A percentile compares a stretch with the other conserved stretches of the same genome.
Conservation (phyloP, 2,888 invertebrate genomes). For the Diaperis boleti region DNA sequence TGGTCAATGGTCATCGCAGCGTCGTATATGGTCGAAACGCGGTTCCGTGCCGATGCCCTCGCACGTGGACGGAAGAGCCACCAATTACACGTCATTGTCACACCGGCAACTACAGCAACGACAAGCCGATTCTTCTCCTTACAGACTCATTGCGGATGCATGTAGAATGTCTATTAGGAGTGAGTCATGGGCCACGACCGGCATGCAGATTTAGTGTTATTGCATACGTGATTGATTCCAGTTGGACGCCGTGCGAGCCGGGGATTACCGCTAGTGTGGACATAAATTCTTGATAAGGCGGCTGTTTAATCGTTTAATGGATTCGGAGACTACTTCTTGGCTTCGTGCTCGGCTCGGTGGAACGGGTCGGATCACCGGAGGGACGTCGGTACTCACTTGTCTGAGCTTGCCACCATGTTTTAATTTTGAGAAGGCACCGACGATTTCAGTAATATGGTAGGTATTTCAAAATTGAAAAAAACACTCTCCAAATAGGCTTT, state of each 20-base stretch:
- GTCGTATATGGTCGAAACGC: conserved; percentile 41
- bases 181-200: conserved; percentile 59
- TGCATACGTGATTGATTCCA: conserved; percentile 64
- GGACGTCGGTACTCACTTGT: too few species aligned
- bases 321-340: conserved; percentile 54
- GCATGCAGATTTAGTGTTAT: conserved; percentile 66
- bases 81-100: conserved; percentile 61
- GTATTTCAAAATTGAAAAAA: too few species aligned
- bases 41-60: conserved; percentile 56
- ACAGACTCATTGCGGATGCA: conserved; percentile 52
- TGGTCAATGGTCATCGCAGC: conserved; percentile 51
- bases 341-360: conserved; percentile 48
- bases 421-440: too few species aligned
- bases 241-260: conserved; percentile 52
- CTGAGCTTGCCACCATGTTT: too few species aligned
- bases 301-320: conserved; percentile 61
- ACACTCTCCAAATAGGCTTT: too few species aligned
- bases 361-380: too few species aligned
- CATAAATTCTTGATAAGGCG: conserved; percentile 60
- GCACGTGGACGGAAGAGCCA: conserved; percentile 64
- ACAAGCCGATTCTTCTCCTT: conserved; percentile 56
- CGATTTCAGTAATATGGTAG: too few species aligned
- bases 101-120: conserved; percentile 39
- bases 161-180: conserved; percentile 61
- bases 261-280: conserved; percentile 57